Evolutionary conservation across 2,888 invertebrate genomes (phyloP), one percentile per base, ranked within the genome.

Genomic region (Cheilosia impressa): DNA sequence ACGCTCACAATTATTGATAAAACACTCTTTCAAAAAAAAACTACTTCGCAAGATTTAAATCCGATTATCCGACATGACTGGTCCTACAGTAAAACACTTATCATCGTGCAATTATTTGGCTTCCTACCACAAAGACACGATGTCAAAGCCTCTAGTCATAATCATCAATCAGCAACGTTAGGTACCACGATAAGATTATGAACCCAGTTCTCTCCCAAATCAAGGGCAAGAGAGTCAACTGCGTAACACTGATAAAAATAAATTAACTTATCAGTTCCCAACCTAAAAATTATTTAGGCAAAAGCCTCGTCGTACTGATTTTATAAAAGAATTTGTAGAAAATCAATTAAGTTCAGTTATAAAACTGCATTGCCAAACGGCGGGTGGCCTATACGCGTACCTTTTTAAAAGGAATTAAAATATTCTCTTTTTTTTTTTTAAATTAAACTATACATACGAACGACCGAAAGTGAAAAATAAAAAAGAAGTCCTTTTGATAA

Each of bases 321-420:
- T 60, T 85, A 85, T 85, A 85, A 85, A 85, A 81, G 68, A 72
- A 73, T 63, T 34, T 22, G 34, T 13, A 41, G 13, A 15, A 19
- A 57, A 58, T 31, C 60, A 15, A 57, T 13, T 15, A 47, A 2
- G 7, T 38, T 77, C 34, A 85, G 81, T 85, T 47, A 24, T 15
- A 38, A 62, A 68, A 27, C 72, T 62, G 63, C 72, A 52, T 76
- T 68, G 34, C 38, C 45, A 52, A 57, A 9, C 57, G 45, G 4
- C 45, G 53, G 41, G n/a, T 43, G 65, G 50, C 58, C 38, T n/a
- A 10, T 7, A 47, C 52, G 15, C 58, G 24, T 15, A 52, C 52
- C 0, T 24, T 52, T 50, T 60, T 38, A 38, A 0, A 38, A 38
- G 31, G 31, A 9, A 31, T 43, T 53, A 4, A 19, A 55, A 41